Evolutionary conservation across 2,888 invertebrate species (phyloP), one percentile per base, ranked within the genome.

Genomic region (Eupithecia inturbata): DNA sequence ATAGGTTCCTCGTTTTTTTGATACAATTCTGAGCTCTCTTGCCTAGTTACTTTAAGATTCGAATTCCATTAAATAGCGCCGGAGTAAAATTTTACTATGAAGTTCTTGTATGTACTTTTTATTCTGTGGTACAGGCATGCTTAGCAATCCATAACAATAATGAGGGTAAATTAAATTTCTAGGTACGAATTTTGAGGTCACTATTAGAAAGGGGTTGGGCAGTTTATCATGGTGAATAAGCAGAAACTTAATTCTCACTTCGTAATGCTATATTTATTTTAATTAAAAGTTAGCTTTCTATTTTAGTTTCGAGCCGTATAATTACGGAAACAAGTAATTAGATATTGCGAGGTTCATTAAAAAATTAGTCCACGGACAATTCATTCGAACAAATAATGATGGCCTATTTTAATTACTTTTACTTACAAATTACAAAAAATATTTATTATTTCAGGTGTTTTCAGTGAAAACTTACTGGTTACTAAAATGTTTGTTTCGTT

Each of bases 151-250:
- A 75, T 70, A 79, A 80, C 75, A 22, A 70, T 70, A 74, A 77
- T 78, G 74, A 73, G 78, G 80, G 78, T 70, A 73, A 66, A 76
- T 78, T 80, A 60, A 76, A 76, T 77, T 78, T 57, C 53, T 33
- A 45, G 62, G 71, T 76, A 71, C 68, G 64, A 72, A 62, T 73
- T 67, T 72, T 75, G 68, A 77, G 67, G 68, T 77, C 71, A 68
- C 19, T 66, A 67, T 77, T 60, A 77, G 68, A 70, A 77, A 77
- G 73, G 73, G 76, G 76, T 75, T 64, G 60, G 16, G 66, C 19
- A 73, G 66, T 75, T 70, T 64, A 64, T 22, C 63, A 39, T 53
- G 16, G 45, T 75, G 70, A 75, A 67, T 73, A 70, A 72, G 64
- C 70, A 36, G 57, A 72, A 36, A 72, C 12, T 67, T 49, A 31